Percentiles rank a stretch among this genome's conserved stretches.
Conservation (phyloP, 2,797 vertebrate species). For the Artibeus lituratus region DNA sequence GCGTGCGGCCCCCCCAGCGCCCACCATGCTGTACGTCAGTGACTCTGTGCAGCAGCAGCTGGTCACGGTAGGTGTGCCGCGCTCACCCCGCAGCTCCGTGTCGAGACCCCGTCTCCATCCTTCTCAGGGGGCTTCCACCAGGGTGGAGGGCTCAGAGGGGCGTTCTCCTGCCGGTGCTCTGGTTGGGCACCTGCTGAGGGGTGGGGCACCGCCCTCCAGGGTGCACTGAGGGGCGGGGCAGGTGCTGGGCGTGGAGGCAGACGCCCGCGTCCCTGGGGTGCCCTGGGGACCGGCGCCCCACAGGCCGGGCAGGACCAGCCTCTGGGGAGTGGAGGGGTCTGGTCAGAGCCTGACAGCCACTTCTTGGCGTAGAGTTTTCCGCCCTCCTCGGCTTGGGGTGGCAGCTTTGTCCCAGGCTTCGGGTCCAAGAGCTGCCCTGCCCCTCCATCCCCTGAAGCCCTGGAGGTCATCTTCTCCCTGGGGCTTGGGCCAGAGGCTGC, state of each 20-base stretch:
- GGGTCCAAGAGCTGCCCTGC: not conserved
- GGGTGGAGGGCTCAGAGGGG: not conserved
- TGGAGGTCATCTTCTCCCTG: not conserved
- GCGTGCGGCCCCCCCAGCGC: constrained; percentile 70
- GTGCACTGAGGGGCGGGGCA: accelerated
- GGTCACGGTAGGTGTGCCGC: constrained; percentile 88
- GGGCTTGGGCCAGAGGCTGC: not conserved
- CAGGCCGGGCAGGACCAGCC: not conserved
- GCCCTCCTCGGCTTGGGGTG: not conserved
- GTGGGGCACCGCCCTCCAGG: not conserved
- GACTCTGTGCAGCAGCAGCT: constrained; percentile 87
- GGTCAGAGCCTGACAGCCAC: too few species aligned
- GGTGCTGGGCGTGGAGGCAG: not conserved
- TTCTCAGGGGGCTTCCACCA: accelerated
- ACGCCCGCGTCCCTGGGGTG: accelerated
- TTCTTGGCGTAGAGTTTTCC: not conserved
- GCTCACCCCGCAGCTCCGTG: accelerated
- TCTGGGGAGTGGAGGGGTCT: too few species aligned
- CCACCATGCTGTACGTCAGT: constrained; percentile 90
- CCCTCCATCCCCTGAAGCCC: not conserved
- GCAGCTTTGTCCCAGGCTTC: not conserved
- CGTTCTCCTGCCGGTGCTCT: not conserved
- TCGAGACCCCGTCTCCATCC: not conserved
- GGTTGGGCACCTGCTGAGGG: not conserved
- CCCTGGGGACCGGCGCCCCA: not conserved